Evolutionary conservation across 2,888 invertebrate genomes (phyloP), one percentile per base, ranked within the genome.

Genomic region (Scaptomyza reducta): DNA sequence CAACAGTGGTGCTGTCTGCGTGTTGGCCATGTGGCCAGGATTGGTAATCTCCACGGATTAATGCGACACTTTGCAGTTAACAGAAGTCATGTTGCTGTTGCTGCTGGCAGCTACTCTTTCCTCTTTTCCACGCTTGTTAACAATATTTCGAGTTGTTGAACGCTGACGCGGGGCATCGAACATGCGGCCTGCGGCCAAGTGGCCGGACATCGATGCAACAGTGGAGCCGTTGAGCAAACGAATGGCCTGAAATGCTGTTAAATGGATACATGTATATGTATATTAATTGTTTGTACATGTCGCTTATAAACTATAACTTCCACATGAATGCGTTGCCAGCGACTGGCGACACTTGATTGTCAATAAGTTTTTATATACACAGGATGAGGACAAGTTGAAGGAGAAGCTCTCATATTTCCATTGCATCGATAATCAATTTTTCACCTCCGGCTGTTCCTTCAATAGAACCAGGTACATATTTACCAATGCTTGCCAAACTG

Each of bases 401-500:
- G 9, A 40, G 7, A 16, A 13, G 10, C 11, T 11, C 33, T 69
- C 31, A 72, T 1, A 25, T 14, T 11, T 73, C 72, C 27, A 7
- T 25, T 18, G 31, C 16, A 54, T 86, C 77, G 3, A 64, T 27
- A 1, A 61, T 0, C 6, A 74, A 25, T 50, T 53, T 61, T 6
- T 81, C 80, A 13, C n/a, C 27, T n/a, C 54, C 84, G 3, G 80
- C 87, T 2, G 64, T 31, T 29, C 84, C 67, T 31, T 81, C 87
- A 33, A 77, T 53, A 0, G 95, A 96, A 60, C 97, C 97, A 56
- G 95, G 93, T 46, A 92, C 93, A 91, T 97, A 98, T 92, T 96
- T 95, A 82, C 96, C 97, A 91, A 94, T 93, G 77, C 94, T 93
- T 63, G 97, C 97, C 69, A 94, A 93, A 79, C 95, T 94, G 92